Evolutionary conservation across 2,888 invertebrate genomes (phyloP).

Genomic region (Tolmerus cingulatus): DNA sequence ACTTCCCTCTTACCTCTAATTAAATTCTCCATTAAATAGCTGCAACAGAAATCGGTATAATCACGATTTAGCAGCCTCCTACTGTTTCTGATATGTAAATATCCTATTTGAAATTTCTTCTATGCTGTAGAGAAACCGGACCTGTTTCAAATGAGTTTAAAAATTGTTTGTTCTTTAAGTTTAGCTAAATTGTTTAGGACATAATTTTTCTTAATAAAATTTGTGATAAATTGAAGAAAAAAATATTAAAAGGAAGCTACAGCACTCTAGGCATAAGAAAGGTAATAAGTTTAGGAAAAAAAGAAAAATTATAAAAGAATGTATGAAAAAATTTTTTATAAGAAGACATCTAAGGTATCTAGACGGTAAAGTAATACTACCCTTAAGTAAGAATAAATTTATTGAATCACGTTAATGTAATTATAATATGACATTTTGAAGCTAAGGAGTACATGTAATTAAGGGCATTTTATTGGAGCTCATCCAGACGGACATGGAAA

Average conservation of each 20-base stretch:
- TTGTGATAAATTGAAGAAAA: slow-evolving; percentile 37
- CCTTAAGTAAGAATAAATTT: background rate
- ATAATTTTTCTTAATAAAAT: slow-evolving; percentile 36
- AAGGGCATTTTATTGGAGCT: background rate
- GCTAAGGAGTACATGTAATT: slow-evolving; percentile 1
- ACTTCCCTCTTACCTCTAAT: background rate
- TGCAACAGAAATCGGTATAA: background rate
- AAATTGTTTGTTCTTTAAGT: background rate
- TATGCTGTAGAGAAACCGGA: background rate
- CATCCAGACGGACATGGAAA: background rate
- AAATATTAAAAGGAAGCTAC: background rate
- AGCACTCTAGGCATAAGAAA: background rate
- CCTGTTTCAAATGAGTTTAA: background rate
- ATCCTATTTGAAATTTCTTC: background rate
- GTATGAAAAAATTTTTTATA: slow-evolving; percentile 32
- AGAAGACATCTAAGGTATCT: background rate
- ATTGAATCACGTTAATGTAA: slow-evolving; percentile 23
- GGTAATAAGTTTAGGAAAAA: background rate
- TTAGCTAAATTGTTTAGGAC: slow-evolving; percentile 21
- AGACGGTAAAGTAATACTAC: background rate
- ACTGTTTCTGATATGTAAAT: background rate
- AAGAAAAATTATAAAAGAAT: background rate
- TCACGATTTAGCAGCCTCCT: background rate
- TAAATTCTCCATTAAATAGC: background rate
- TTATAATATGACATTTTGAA: background rate